phyloP scores from a whole-genome alignment of 2,113 vertebrate species.

The Perognathus longimembris region DNA sequence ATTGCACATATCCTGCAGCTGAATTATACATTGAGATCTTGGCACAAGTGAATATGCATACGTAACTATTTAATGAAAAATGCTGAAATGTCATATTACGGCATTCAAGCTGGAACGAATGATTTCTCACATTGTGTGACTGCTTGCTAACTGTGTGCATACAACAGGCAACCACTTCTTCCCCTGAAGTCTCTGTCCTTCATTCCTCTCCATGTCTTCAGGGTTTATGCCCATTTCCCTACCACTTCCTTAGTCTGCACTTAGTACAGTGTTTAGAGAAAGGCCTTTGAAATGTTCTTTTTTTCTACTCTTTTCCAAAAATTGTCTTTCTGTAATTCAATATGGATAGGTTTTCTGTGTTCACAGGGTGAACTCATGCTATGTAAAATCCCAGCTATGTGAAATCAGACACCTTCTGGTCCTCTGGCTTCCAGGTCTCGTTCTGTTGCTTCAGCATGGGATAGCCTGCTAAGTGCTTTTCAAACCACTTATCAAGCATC shows the following conservation, averaged over 20 bases:
- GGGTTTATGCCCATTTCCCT: background rate
- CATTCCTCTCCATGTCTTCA: background rate
- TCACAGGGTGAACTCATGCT: background rate
- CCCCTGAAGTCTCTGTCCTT: background rate
- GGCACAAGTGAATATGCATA: background rate
- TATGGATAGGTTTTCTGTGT: background rate
- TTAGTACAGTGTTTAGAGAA: background rate
- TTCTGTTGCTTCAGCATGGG: background rate
- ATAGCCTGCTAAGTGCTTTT: background rate
- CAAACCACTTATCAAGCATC: background rate
- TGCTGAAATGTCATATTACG: background rate
- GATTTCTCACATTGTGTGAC: background rate
- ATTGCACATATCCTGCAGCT: background rate
- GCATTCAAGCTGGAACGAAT: background rate
- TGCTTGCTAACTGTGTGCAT: background rate
- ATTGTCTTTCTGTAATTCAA: slow-evolving; percentile 8
- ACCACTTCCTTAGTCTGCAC: background rate
- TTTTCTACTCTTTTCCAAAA: background rate
- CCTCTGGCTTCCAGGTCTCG: background rate
- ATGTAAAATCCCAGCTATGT: background rate
- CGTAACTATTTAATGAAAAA: slow-evolving; percentile 31
- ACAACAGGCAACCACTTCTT: background rate
- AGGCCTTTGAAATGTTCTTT: background rate
- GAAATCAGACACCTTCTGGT: background rate
- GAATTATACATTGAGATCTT: background rate